Evolutionary conservation across 2,113 vertebrate genomes (phyloP), one percentile per base, ranked within the genome.

Genomic region (Mastomys natalensis): DNA sequence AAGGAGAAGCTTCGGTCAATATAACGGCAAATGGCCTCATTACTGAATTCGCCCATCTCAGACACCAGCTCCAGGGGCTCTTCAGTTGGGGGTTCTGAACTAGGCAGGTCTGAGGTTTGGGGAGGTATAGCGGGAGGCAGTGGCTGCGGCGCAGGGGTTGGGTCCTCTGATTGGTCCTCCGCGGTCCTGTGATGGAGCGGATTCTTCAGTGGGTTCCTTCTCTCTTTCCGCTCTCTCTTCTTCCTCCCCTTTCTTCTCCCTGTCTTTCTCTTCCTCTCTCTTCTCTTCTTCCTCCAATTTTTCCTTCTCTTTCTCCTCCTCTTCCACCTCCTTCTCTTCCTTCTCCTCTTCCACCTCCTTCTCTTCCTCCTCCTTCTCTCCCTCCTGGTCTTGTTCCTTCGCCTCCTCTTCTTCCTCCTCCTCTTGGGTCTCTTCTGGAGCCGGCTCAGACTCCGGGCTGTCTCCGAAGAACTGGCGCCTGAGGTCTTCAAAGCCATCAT

Each of bases 1-100:
- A 99, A 99, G 87, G 99, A 99, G 98, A 99, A 99, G 97, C 99
- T 99, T 48, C 99, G 99, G 95, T 99, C 99, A 7, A 99, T 99
- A 97, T 99, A 99, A 94, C 99, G 98, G 96, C 99, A 99, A 95
- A 99, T 99, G 73, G 99, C 99, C 95, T 99, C 99, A 55, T 99
- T 99, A 92, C 99, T 99, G 97, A 99, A 99, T 96, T 99, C 99
- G 74, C 99, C 99, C 80, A 99, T 99, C 88, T 99, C 99, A 0
- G 99, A 99, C 72, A 99, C 98, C 9, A 99, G 96, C 97, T 99
- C 99, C 95, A 99, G 98, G 53, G 99, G 98, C 92, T 99, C 98
- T 89, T 98, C 97, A 0, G 17, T 9, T 0, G 51, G 81, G 55
- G 15, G 70, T 62, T 85, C 81, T 0, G 29, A 37, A 12, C 81